These are phyloP conservation scores for Ypsolopha sequella DNA, from an alignment of 2,888 invertebrate genomes.

Conservation along the genomic window DNA sequence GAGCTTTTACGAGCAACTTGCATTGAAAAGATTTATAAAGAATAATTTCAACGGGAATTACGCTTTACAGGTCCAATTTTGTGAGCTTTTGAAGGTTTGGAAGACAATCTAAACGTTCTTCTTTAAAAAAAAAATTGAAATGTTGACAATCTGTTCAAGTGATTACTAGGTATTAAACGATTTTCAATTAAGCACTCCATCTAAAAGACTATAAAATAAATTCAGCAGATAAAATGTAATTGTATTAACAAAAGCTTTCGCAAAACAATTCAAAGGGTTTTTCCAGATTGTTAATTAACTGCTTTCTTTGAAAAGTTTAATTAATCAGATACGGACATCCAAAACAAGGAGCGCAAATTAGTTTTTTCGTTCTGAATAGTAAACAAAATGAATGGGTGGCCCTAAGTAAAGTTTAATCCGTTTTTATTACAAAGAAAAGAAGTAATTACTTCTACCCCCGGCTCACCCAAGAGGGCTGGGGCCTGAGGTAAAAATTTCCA, in stretches of 20 bases:
- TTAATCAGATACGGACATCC: constrained; percentile 36
- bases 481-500: constrained; percentile 68
- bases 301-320: constrained; percentile 22
- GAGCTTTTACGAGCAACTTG: neutral
- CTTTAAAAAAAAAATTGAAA: too few relatives aligned
- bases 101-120: too few relatives aligned
- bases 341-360: constrained; percentile 54
- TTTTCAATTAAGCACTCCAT: too few relatives aligned
- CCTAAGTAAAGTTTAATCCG: constrained; percentile 71
- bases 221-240: too few relatives aligned
- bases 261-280: neutral
- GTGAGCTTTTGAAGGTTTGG: too few relatives aligned
- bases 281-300: constrained; percentile 1
- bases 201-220: too few relatives aligned
- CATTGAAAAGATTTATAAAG: neutral
- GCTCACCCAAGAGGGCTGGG: constrained; percentile 58
- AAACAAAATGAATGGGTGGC: constrained; percentile 67
- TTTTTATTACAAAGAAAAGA: constrained; percentile 71
- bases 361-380: constrained; percentile 66
- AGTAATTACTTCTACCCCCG: constrained; percentile 69
- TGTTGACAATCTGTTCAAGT: too few relatives aligned
- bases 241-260: neutral
- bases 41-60: too few relatives aligned
- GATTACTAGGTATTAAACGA: too few relatives aligned
- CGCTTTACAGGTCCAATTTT: neutral